A percentile compares a stretch with the other conserved stretches of the same genome.
These are phyloP conservation scores for Cerastis leucographa DNA, from an alignment of 2,888 invertebrate genomes.

Conservation along the genomic window DNA sequence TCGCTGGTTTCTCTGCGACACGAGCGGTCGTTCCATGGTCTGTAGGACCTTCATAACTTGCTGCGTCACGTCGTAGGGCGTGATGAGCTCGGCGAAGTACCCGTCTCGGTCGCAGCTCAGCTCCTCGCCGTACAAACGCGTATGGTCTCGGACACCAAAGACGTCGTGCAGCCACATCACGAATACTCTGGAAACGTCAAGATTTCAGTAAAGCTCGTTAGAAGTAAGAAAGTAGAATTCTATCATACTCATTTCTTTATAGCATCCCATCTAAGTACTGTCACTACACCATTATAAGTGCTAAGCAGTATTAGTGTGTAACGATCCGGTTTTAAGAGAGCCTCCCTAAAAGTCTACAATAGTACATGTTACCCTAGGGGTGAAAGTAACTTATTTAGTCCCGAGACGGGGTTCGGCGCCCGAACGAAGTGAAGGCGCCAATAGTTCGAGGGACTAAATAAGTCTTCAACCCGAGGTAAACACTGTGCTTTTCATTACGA, in stretches of 20 bases:
- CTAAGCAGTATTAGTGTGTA: neutral
- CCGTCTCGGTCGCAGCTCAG: conserved; percentile 84
- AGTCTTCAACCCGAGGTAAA: too few species aligned
- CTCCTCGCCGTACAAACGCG: conserved; percentile 75
- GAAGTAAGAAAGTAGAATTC: neutral
- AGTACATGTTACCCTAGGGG: too few species aligned
- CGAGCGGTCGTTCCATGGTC: conserved; percentile 84
- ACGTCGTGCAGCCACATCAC: conserved; percentile 86
- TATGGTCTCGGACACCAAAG: conserved; percentile 82
- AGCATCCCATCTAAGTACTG: neutral
- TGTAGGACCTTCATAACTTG: conserved; percentile 83
- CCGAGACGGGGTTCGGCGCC: too few species aligned
- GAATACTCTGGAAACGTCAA: conserved; percentile 75
- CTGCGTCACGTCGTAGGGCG: conserved; percentile 83
- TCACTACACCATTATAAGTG: neutral
- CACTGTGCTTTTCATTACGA: too few species aligned
- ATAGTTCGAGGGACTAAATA: too few species aligned
- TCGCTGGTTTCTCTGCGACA: conserved; percentile 80
- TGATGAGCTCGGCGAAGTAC: conserved; percentile 83
- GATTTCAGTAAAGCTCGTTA: neutral
- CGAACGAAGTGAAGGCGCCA: too few species aligned
- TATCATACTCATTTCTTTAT: neutral
- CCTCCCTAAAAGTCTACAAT: neutral
- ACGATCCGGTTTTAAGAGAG: neutral
- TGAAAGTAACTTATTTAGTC: too few species aligned